A percentile compares a stretch with the other conserved stretches of the same genome.
phyloP scores from a whole-genome alignment of 2,797 vertebrate genomes.

The Trichosurus vulpecula region DNA sequence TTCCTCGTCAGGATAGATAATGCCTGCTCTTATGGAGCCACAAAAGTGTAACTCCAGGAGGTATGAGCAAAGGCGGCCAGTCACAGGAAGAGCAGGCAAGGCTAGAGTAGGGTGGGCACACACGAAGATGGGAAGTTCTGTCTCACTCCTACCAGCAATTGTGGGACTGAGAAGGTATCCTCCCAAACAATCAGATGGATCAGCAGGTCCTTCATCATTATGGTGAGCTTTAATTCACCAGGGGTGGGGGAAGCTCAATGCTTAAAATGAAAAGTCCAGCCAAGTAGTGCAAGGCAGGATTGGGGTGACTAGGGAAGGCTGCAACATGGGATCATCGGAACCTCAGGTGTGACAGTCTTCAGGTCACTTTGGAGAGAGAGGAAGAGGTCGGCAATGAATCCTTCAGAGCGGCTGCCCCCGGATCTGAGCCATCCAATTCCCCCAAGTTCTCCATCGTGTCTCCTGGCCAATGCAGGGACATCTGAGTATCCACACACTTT shows the following conservation, averaged over 20 bases:
- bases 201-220: background rate
- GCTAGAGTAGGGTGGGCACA: background rate
- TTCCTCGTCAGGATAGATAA: background rate
- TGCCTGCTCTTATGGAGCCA: background rate
- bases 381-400: background rate
- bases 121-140: background rate
- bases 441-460: background rate
- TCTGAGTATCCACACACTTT: background rate
- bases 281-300: background rate
- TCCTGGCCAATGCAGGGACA: background rate
- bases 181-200: background rate
- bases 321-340: background rate
- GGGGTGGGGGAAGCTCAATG: too few species aligned
- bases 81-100: background rate
- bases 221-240: background rate
- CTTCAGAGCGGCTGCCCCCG: background rate
- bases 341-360: background rate
- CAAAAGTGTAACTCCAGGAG: background rate
- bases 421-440: background rate
- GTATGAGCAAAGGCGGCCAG: background rate
- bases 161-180: background rate
- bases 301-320: background rate
- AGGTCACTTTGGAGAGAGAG: background rate
- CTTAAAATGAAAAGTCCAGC: background rate
- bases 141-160: background rate